Conservation (phyloP, 2,113 vertebrate species). For the Ranitomeya imitator region DNA sequence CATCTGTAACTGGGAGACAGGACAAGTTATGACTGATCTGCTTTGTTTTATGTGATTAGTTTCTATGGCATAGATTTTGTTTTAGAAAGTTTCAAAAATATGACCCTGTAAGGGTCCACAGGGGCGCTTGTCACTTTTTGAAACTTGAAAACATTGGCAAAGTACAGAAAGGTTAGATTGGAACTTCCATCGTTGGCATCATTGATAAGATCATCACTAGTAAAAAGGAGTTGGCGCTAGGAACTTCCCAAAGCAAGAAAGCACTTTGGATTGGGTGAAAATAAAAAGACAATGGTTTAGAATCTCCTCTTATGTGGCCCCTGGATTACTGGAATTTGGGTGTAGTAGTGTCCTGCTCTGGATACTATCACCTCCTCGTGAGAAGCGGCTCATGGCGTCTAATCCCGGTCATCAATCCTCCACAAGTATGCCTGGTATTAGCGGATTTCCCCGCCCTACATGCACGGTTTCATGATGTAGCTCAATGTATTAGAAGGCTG, state of each 20-base stretch:
- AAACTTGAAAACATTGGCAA: too few species aligned
- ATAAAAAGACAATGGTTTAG: not conserved
- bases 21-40: too few species aligned
- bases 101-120: too few species aligned
- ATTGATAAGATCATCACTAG: too few species aligned
- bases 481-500: not conserved
- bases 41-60: too few species aligned
- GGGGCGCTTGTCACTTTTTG: too few species aligned
- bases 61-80: too few species aligned
- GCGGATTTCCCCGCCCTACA: not conserved
- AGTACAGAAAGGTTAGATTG: too few species aligned
- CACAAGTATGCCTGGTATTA: not conserved
- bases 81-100: too few species aligned
- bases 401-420: not conserved
- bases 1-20: too few species aligned
- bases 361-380: not conserved
- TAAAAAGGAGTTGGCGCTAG: too few species aligned
- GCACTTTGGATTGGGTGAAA: not conserved
- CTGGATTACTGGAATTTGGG: not conserved
- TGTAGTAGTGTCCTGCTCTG: not conserved
- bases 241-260: not conserved
- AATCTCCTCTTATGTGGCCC: not conserved
- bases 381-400: not conserved
- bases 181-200: too few species aligned
- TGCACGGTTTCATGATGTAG: not conserved